Evolutionary conservation across 2,113 vertebrate genomes (phyloP).

Genomic region (Terrapene triunguis): DNA sequence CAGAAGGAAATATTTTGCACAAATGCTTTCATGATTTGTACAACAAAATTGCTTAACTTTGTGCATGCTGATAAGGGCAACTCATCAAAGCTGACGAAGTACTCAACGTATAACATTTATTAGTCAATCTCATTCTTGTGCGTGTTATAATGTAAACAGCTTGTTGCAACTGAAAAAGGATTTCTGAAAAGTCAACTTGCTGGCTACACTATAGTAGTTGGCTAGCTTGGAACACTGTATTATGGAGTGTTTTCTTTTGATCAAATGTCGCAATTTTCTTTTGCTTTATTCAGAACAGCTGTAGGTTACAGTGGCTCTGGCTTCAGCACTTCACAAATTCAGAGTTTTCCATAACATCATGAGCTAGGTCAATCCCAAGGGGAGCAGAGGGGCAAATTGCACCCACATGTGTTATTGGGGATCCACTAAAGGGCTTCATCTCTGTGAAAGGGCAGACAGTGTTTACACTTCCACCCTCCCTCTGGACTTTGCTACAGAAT

Average conservation of each 20-base stretch:
- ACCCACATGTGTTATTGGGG: background rate
- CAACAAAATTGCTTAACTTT: background rate
- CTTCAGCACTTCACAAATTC: background rate
- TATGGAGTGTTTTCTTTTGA: background rate
- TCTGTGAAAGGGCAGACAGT: background rate
- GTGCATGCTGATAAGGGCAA: background rate
- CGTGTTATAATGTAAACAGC: background rate
- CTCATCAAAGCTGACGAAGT: background rate
- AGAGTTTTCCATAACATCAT: background rate
- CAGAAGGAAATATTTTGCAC: background rate
- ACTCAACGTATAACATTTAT: background rate
- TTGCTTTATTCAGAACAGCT: background rate
- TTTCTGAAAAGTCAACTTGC: background rate
- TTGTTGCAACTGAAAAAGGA: background rate
- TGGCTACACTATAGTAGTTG: background rate
- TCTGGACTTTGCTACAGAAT: background rate
- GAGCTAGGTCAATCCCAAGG: background rate
- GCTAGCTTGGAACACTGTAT: background rate
- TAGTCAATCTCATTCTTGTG: background rate
- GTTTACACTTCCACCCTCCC: background rate
- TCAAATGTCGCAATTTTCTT: background rate
- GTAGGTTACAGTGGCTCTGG: background rate
- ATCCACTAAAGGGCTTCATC: background rate
- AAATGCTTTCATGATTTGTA: background rate
- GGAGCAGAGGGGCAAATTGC: background rate